Conservation (phyloP, 92 coral and sea anemone genomes). For the Epizoanthus scotinus region DNA sequence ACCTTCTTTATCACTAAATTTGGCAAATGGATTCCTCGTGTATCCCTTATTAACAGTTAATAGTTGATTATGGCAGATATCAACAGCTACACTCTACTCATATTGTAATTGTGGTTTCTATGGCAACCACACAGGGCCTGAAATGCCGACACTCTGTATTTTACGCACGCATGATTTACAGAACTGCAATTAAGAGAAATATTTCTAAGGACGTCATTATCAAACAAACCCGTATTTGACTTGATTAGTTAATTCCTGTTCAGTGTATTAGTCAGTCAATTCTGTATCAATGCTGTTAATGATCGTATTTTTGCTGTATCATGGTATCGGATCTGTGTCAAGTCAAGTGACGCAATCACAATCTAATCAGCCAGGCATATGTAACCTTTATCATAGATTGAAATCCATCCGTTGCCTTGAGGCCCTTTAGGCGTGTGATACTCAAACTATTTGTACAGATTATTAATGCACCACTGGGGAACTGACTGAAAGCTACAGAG, state of each 20-base stretch:
- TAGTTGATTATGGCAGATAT: too few relatives aligned
- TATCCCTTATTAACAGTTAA: too few relatives aligned
- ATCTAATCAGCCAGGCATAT: not conserved
- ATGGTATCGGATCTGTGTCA: constrained; percentile 13
- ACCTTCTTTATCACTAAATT: too few relatives aligned
- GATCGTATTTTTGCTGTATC: not conserved
- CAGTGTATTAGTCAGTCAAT: not conserved
- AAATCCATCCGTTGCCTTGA: not conserved
- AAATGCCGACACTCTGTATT: too few relatives aligned
- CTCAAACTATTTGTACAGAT: too few relatives aligned
- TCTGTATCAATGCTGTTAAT: not conserved
- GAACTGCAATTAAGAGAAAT: constrained; percentile 10
- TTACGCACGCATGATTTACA: not conserved
- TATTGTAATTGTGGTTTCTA: too few relatives aligned
- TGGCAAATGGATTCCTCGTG: too few relatives aligned
- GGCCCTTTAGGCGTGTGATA: too few relatives aligned
- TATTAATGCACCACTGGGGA: too few relatives aligned
- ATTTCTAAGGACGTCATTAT: not conserved
- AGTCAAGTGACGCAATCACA: not conserved
- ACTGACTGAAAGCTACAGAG: too few relatives aligned
- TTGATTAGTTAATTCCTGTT: not conserved
- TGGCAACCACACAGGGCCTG: too few relatives aligned
- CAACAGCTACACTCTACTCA: too few relatives aligned
- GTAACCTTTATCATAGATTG: not conserved
- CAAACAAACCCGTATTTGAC: constrained; percentile 6